A percentile compares a stretch with the other conserved stretches of the same genome.
Conservation (phyloP, 2,113 vertebrate species). For the Stictonetta naevosa region DNA sequence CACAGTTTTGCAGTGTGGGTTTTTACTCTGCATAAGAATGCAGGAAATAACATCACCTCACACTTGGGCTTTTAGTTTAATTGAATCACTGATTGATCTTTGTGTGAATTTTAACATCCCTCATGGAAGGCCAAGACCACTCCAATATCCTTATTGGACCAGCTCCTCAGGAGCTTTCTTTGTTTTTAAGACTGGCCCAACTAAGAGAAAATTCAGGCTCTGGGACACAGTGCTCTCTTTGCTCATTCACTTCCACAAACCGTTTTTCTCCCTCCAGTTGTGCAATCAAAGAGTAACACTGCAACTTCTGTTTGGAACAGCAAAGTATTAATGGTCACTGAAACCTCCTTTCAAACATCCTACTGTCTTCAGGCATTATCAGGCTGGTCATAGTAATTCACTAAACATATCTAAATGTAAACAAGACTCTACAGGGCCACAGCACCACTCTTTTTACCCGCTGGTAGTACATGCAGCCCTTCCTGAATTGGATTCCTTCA, state of each 20-base stretch:
- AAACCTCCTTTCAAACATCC: neutral
- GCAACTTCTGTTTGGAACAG: neutral
- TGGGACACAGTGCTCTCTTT: neutral
- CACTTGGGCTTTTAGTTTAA: slow-evolving; percentile 36
- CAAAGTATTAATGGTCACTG: neutral
- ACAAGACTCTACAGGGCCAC: neutral
- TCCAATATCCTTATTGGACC: slow-evolving; percentile 46
- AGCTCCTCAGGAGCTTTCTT: slow-evolving; percentile 52
- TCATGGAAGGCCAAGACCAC: neutral
- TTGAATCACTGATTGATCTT: slow-evolving; percentile 6
- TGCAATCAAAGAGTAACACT: neutral
- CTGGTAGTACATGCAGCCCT: neutral
- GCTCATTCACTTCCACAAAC: slow-evolving; percentile 16
- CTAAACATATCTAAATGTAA: neutral
- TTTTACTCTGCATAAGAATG: neutral
- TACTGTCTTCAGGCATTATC: neutral
- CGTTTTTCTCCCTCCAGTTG: slow-evolving; percentile 1
- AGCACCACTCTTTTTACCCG: neutral
- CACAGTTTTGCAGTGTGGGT: slow-evolving; percentile 3
- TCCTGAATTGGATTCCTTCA: neutral
- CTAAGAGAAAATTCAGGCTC: slow-evolving; percentile 23
- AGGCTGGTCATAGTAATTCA: neutral
- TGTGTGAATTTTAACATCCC: slow-evolving; percentile 7
- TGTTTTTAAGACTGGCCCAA: slow-evolving; percentile 24
- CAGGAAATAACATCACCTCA: slow-evolving; percentile 36